Evolutionary conservation across 2,888 invertebrate genomes (phyloP).

Genomic region (Hartigia nigra): DNA sequence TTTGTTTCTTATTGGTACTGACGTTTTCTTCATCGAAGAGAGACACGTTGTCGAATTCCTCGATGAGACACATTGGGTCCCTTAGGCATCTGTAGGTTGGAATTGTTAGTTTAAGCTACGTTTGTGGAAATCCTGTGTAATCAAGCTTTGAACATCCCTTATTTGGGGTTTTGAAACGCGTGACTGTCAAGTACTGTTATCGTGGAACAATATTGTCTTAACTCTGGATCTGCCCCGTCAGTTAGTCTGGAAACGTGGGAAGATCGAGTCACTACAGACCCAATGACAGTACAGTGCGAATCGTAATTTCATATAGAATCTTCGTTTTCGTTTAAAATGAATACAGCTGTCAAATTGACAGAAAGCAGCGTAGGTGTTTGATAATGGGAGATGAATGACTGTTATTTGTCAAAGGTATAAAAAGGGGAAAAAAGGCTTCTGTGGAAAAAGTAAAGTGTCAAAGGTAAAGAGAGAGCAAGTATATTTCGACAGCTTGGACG

Average conservation of each 20-base stretch:
- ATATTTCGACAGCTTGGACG: not conserved
- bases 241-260: not conserved
- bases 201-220: conserved; percentile 10
- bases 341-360: not conserved
- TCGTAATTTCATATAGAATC: not conserved
- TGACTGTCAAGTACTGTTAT: conserved; percentile 7
- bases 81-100: not conserved
- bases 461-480: not conserved
- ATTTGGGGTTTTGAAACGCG: conserved; percentile 20
- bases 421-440: not conserved
- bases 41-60: not conserved
- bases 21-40: not conserved
- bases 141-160: conserved; percentile 26
- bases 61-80: not conserved
- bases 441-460: not conserved
- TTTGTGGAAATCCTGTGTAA: conserved; percentile 30
- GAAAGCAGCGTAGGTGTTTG: not conserved
- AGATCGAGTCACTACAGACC: not conserved
- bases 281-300: not conserved
- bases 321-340: not conserved
- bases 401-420: too few relatives aligned
- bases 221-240: not conserved
- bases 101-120: conserved; percentile 25
- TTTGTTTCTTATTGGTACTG: too few relatives aligned
- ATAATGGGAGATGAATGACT: too few relatives aligned